phyloP scores from a whole-genome alignment of 2,888 invertebrate genomes.

The Drosophila merina region DNA sequence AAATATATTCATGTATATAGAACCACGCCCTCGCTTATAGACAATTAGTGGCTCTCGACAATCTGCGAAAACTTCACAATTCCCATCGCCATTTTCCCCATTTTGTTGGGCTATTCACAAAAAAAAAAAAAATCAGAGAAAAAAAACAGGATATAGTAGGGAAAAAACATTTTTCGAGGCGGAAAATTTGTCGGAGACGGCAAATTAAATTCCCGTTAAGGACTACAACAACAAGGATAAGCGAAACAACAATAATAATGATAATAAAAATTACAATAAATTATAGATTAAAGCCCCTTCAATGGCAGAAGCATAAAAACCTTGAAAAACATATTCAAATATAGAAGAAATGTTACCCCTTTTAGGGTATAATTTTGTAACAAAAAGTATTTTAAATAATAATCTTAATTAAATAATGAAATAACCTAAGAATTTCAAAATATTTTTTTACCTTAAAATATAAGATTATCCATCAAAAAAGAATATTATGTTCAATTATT shows the following conservation, averaged over 20 bases:
- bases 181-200: slow-evolving; percentile 20
- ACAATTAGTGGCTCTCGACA: slow-evolving; percentile 46
- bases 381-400: too few species aligned
- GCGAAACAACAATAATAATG: slow-evolving; percentile 26
- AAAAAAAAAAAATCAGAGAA: neutral
- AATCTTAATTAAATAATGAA: too few species aligned
- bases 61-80: slow-evolving; percentile 39
- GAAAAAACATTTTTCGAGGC: neutral
- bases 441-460: too few species aligned
- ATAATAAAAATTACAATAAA: slow-evolving; percentile 48
- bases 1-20: slow-evolving; percentile 1
- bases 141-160: neutral
- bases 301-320: slow-evolving; percentile 13
- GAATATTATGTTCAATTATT: too few species aligned
- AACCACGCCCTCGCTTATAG: slow-evolving; percentile 16
- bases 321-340: slow-evolving; percentile 1
- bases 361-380: too few species aligned
- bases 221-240: slow-evolving; percentile 8
- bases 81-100: slow-evolving; percentile 10
- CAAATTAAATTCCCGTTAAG: slow-evolving; percentile 46
- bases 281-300: slow-evolving; percentile 44
- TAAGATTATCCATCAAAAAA: too few species aligned
- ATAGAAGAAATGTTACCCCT: slow-evolving; percentile 10
- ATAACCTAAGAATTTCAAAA: too few species aligned
- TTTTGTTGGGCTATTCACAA: neutral